Evolutionary conservation across 2,113 vertebrate genomes (phyloP).

Genomic region (Pygathrix nemaeus): DNA sequence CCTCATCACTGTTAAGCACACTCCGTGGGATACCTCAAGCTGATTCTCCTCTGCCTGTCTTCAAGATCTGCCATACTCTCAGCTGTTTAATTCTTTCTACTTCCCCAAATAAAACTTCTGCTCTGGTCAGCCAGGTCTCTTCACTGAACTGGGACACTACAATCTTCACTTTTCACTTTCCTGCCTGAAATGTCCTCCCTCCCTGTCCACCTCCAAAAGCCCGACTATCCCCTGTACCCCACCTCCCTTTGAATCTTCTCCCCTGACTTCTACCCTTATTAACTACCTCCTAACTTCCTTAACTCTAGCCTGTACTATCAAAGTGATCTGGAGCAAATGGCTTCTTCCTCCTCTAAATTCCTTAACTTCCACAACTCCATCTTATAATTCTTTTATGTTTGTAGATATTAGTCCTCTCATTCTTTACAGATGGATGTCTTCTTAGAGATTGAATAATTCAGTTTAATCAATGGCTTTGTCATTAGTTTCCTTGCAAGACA

Average conservation of each 20-base stretch:
- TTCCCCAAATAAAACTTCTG: not conserved
- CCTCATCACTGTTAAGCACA: too few relatives aligned
- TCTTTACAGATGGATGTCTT: not conserved
- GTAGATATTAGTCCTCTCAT: not conserved
- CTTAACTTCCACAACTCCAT: not conserved
- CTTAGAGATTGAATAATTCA: not conserved
- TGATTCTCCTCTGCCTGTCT: not conserved
- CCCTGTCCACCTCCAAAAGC: not conserved
- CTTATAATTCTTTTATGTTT: not conserved
- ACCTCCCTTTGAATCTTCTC: fast-evolving
- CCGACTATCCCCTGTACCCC: fast-evolving
- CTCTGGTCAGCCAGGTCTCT: not conserved
- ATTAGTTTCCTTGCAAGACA: not conserved
- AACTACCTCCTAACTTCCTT: not conserved
- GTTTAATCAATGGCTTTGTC: not conserved
- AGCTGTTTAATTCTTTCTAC: not conserved
- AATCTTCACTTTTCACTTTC: not conserved
- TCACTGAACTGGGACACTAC: not conserved
- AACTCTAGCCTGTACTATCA: not conserved
- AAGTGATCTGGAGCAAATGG: not conserved
- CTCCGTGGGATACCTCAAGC: not conserved
- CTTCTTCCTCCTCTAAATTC: not conserved
- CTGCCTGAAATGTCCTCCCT: not conserved
- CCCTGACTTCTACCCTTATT: not conserved
- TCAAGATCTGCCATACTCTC: not conserved